These are phyloP conservation scores for Conchocele bisecta DNA, from an alignment of 2,888 invertebrate genomes.

Conservation along the genomic window DNA sequence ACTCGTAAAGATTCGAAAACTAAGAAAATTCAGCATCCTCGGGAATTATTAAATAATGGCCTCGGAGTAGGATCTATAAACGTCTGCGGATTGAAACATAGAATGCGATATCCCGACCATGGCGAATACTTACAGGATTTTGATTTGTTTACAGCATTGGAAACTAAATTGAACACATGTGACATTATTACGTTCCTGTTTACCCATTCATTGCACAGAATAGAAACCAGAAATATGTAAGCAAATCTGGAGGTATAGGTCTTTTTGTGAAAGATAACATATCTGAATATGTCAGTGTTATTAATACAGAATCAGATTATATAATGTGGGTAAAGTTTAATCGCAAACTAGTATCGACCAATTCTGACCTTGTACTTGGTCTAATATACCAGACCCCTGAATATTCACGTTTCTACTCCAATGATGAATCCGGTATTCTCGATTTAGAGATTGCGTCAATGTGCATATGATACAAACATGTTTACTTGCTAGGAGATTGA, in stretches of 20 bases:
- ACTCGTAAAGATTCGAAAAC: too few relatives aligned
- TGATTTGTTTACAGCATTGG: background rate
- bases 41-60: too few relatives aligned
- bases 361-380: background rate
- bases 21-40: too few relatives aligned
- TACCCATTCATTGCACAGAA: conserved; percentile 3
- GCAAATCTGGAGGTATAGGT: conserved; percentile 16
- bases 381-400: background rate
- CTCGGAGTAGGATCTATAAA: too few relatives aligned
- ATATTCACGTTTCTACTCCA: background rate
- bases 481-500: conserved; percentile 2
- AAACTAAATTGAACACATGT: conserved; percentile 6
- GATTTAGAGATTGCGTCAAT: background rate
- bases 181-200: conserved; percentile 3
- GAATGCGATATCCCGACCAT: conserved; percentile 2
- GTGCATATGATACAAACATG: background rate
- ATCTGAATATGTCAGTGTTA: background rate
- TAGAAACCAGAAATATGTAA: conserved; percentile 2
- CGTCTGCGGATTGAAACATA: conserved; percentile 19
- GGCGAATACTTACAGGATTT: background rate
- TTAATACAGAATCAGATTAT: conserved; percentile 12
- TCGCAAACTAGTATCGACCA: background rate
- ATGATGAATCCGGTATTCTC: background rate
- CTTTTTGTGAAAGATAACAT: background rate
- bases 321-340: conserved; percentile 9